Evolutionary conservation across 2,888 invertebrate species (phyloP).

Genomic region (Caenorhabditis sp.): DNA sequence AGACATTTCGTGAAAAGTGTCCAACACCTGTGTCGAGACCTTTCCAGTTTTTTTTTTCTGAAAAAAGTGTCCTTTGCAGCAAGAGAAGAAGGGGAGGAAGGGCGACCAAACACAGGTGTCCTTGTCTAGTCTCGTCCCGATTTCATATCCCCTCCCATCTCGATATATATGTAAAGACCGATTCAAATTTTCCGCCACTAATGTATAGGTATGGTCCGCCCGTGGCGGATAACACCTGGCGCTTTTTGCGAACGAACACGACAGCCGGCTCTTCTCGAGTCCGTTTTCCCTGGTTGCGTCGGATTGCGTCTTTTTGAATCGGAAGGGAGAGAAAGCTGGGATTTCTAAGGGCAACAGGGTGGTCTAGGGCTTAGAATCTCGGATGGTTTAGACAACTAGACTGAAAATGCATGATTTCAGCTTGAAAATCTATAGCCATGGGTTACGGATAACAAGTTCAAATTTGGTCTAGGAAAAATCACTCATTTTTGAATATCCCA

Average conservation of each 20-base stretch:
- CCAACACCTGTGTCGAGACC: slow-evolving; percentile 44
- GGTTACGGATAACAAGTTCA: no score
- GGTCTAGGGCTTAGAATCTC: no score
- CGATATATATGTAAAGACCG: neutral
- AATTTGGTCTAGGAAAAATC: no score
- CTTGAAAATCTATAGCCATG: no score
- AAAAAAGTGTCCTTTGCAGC: slow-evolving; percentile 28
- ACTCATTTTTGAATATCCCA: neutral
- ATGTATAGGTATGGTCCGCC: slow-evolving; percentile 50
- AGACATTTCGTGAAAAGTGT: no score
- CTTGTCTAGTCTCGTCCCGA: slow-evolving; percentile 8
- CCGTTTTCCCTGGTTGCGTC: slow-evolving; percentile 23
- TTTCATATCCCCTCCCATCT: slow-evolving; percentile 16
- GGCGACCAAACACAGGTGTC: slow-evolving; percentile 7
- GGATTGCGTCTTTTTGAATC: slow-evolving; percentile 46
- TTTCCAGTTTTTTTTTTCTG: slow-evolving; percentile 14
- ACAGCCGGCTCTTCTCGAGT: slow-evolving; percentile 55
- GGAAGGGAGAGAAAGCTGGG: slow-evolving; percentile 12
- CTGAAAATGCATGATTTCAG: no score
- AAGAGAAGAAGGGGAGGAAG: neutral
- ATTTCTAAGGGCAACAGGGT: neutral
- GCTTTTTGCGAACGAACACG: slow-evolving; percentile 38
- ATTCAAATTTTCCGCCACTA: slow-evolving; percentile 41
- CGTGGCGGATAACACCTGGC: slow-evolving; percentile 51
- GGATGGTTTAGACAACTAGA: no score